Conservation (phyloP, 2,888 invertebrate genomes). For the Tethea ocularis region DNA sequence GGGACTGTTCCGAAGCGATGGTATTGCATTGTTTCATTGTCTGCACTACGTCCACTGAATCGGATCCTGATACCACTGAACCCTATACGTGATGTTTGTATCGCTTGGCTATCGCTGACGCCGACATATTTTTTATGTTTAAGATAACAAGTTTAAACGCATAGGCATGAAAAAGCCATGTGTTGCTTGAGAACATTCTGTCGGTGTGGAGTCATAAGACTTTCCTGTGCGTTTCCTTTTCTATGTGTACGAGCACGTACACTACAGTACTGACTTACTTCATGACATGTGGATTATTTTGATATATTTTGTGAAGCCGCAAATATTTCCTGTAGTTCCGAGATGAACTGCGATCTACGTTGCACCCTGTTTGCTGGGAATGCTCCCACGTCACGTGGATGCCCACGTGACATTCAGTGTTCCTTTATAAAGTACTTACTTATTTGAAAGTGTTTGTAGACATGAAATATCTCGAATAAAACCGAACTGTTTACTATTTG, state of each 20-base stretch:
- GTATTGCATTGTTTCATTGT: too few relatives aligned
- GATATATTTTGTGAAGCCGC: constrained; percentile 35
- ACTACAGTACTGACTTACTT: too few relatives aligned
- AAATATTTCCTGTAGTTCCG: constrained; percentile 28
- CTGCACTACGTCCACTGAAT: too few relatives aligned
- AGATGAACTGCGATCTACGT: not conserved
- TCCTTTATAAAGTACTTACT: not conserved
- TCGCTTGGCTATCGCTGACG: too few relatives aligned
- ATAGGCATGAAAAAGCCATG: not conserved
- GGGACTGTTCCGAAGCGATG: too few relatives aligned
- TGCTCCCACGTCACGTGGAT: too few relatives aligned
- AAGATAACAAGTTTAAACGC: not conserved
- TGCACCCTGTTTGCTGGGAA: not conserved
- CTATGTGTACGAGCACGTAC: too few relatives aligned
- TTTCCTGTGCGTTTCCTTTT: constrained; percentile 12
- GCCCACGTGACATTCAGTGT: too few relatives aligned
- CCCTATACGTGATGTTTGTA: too few relatives aligned
- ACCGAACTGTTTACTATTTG: too few relatives aligned
- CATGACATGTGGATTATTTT: constrained; percentile 19
- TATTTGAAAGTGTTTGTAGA: not conserved
- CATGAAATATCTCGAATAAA: too few relatives aligned
- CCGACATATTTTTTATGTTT: not conserved
- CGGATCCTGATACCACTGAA: too few relatives aligned
- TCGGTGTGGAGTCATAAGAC: not conserved
- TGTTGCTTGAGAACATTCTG: not conserved